Base-by-base conservation (phyloP, 2,797 vertebrate species). In the Ctenopoma multispine region DNA sequence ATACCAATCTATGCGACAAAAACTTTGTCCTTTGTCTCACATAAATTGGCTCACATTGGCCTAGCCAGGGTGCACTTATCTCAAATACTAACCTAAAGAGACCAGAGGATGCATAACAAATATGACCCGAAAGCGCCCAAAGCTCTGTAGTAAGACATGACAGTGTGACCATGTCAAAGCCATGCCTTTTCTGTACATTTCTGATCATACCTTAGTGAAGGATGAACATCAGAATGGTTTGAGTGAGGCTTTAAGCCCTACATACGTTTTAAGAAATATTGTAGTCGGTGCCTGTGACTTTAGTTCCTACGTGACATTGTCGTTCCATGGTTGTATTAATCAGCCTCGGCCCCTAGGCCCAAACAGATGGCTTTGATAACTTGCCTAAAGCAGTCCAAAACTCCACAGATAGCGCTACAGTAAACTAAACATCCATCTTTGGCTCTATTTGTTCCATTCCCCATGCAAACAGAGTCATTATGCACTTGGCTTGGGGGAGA, bases 241-340 rank as follows among this genome's bases (percentile, higher is more conserved):
- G 36, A 64, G n/a, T 57, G 21, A 59, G 17, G 58, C 53, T 72
- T 78, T 82, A 61, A 69, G 81, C 77, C 78, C 72, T 77, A 80
- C 60, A 80, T 49, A 61, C 67, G 64, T 80, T 72, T 89, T 76
- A 87, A 92, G 92, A 91, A 90, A 93, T 94, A 92, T 91, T 90
- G 81, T 64, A 85, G 91, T 89, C 75, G 38, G 86, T 92, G 63
- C 63, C 61, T 76, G 76, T 72, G 82, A 91, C 93, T 88, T 87
- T 83, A 82, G 89, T 86, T 91, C 79, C 85, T 75, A 71, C 88
- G 91, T 90, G 92, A 91, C 91, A 79, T 86, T 89, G 86, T 92
- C 64, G 81, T 93, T 92, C 85, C 89, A 77, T 81, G 89, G 90
- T 89, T 71, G 87, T 94, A 94, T 94, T 96, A 94, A 94, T 95